Evolutionary conservation across 1,140 invertebrate genomes (phyloP).

Genomic region (Caenorhabditis tropicalis): DNA sequence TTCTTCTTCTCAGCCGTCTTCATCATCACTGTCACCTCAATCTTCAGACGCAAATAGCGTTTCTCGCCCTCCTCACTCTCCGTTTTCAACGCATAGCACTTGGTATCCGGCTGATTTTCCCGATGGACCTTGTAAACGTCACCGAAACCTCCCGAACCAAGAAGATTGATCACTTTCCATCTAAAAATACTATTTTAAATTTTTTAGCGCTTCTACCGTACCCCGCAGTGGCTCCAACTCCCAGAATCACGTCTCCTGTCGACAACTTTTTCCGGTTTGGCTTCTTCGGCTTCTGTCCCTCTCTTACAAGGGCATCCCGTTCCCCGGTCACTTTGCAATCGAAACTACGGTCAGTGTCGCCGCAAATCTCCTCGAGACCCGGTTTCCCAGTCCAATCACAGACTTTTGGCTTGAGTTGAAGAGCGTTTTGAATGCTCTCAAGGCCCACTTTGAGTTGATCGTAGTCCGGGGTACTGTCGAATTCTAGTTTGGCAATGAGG

Average conservation of each 20-base stretch:
- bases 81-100: conserved; percentile 42
- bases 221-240: background rate
- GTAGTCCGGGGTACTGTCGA: background rate
- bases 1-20: conserved; percentile 27
- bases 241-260: background rate
- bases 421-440: background rate
- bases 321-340: conserved; percentile 18
- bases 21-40: conserved; percentile 41
- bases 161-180: conserved; percentile 32
- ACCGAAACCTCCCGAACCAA: conserved; percentile 42
- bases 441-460: background rate
- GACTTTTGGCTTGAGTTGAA: background rate
- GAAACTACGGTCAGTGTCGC: background rate
- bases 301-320: background rate
- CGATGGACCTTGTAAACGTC: conserved; percentile 46
- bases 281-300: background rate
- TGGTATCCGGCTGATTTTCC: background rate
- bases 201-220: background rate
- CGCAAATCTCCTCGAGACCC: background rate
- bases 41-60: conserved; percentile 45
- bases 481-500: background rate
- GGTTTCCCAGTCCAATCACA: background rate
- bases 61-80: conserved; percentile 44
- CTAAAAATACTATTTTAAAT: background rate
- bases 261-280: background rate